Conservation (phyloP, 2,113 vertebrate genomes). For the Pterocles gutturalis region DNA sequence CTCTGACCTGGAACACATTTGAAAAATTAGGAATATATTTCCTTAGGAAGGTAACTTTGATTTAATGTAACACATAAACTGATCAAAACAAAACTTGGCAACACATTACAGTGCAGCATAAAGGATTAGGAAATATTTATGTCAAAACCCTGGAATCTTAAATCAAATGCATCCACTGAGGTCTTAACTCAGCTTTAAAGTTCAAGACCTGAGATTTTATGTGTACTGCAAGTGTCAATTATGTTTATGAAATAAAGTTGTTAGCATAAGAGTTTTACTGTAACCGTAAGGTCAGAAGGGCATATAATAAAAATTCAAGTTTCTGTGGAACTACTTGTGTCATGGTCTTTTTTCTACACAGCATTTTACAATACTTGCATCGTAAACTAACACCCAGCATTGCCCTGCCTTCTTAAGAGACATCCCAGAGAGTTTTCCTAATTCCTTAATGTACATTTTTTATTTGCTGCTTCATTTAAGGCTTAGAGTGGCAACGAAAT, state of each 20-base stretch:
- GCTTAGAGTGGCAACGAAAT: neutral
- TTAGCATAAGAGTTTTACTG: neutral
- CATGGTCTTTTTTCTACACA: neutral
- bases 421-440: neutral
- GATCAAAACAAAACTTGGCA: constrained; percentile 16
- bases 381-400: neutral
- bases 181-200: neutral
- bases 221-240: neutral
- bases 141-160: neutral
- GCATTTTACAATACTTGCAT: neutral
- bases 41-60: neutral
- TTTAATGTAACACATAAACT: constrained; percentile 5
- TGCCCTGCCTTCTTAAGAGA: neutral
- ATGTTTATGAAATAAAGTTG: neutral
- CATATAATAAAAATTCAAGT: neutral
- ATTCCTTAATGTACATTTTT: neutral
- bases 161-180: neutral
- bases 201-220: neutral
- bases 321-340: neutral
- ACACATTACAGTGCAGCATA: neutral
- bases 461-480: neutral
- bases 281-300: neutral
- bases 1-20: constrained; percentile 7
- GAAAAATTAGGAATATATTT: constrained; percentile 15
- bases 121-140: neutral